Conservation (phyloP, 2,888 invertebrate species). For the Papilio demoleus region DNA sequence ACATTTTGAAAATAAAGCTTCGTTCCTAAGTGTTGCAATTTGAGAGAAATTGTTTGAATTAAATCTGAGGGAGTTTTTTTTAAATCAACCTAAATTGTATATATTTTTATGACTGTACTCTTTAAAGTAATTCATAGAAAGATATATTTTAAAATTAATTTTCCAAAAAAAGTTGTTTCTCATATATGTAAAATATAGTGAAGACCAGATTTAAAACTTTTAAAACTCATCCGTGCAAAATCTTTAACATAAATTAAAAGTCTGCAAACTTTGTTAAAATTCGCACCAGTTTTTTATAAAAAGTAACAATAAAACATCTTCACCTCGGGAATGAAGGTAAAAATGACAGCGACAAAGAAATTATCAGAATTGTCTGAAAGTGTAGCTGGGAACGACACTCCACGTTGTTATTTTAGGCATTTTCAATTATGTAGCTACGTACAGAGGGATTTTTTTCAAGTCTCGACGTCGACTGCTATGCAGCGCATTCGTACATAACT, state of each 20-base stretch:
- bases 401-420: slow-evolving; percentile 73
- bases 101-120: too few species aligned
- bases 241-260: neutral
- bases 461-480: slow-evolving; percentile 46
- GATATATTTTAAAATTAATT: too few species aligned
- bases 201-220: too few species aligned
- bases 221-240: too few species aligned
- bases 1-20: neutral
- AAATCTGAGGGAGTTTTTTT: neutral
- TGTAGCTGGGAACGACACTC: slow-evolving; percentile 54
- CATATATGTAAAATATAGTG: too few species aligned
- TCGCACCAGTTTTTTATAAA: slow-evolving; percentile 3
- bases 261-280: neutral
- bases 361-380: slow-evolving; percentile 62
- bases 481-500: slow-evolving; percentile 29
- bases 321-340: slow-evolving; percentile 38
- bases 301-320: slow-evolving; percentile 22
- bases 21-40: neutral
- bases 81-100: neutral
- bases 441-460: slow-evolving; percentile 48
- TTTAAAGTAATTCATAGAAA: too few species aligned
- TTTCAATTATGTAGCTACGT: slow-evolving; percentile 70
- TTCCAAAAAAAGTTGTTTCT: too few species aligned
- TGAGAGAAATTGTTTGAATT: neutral
- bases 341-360: slow-evolving; percentile 61